Evolutionary conservation across 2,113 vertebrate species (phyloP).

Genomic region (Panurus biarmicus): DNA sequence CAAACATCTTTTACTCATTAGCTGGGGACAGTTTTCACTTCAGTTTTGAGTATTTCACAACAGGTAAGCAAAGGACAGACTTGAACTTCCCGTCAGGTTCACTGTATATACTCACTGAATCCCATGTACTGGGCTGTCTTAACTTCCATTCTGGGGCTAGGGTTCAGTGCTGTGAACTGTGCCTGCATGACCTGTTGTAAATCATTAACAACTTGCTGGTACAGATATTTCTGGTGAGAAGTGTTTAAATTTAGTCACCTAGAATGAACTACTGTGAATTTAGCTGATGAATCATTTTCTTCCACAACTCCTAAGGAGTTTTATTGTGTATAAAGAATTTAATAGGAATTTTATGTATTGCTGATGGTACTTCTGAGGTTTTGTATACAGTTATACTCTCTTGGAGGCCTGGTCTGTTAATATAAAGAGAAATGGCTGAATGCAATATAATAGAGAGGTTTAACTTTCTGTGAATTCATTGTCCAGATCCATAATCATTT

Average conservation of each 20-base stretch:
- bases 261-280: not conserved
- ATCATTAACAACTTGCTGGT: constrained; percentile 36
- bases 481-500: not conserved
- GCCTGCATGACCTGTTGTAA: not conserved
- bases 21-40: not conserved
- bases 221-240: not conserved
- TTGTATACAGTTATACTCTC: not conserved
- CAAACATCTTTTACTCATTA: not conserved
- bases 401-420: not conserved
- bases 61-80: not conserved
- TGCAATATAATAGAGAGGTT: not conserved
- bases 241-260: not conserved
- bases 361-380: not conserved
- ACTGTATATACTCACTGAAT: not conserved
- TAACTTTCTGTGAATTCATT: not conserved
- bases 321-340: not conserved
- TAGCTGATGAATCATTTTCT: not conserved
- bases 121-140: not conserved
- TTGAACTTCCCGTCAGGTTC: not conserved
- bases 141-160: not conserved
- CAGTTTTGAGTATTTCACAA: not conserved
- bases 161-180: not conserved
- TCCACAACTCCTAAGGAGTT: not conserved
- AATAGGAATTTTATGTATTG: not conserved
- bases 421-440: not conserved